A percentile compares a stretch with the other conserved stretches of the same genome.
Conservation (phyloP, 2,888 invertebrate species). For the Eledone cirrhosa region DNA sequence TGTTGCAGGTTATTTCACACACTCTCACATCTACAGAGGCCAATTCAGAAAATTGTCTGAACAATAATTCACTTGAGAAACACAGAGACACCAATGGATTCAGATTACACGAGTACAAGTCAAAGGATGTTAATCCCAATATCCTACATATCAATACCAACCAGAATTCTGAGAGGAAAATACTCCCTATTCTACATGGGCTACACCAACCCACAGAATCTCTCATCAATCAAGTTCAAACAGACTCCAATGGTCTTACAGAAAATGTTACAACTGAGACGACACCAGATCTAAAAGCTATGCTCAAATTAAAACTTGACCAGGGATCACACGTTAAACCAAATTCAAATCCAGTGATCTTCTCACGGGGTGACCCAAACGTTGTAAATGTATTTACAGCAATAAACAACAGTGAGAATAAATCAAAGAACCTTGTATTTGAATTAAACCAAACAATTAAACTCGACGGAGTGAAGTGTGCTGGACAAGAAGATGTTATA, state of each 20-base stretch:
- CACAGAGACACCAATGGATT: conserved; percentile 29
- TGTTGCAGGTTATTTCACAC: conserved; percentile 63
- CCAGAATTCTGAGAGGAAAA: background rate
- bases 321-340: conserved; percentile 21
- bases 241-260: background rate
- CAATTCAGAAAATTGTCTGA: background rate
- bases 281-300: conserved; percentile 19
- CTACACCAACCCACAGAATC: conserved; percentile 48
- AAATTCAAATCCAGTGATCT: conserved; percentile 20
- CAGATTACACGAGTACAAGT: background rate
- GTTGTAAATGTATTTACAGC: conserved; percentile 58
- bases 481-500: conserved; percentile 14
- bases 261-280: conserved; percentile 5
- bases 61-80: background rate
- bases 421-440: conserved; percentile 29
- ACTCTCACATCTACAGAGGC: conserved; percentile 47
- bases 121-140: background rate
- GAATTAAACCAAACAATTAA: background rate
- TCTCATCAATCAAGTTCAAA: conserved; percentile 14
- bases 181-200: conserved; percentile 39
- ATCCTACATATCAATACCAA: background rate
- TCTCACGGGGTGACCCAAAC: conserved; percentile 40
- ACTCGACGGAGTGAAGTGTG: background rate
- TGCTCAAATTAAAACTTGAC: conserved; percentile 12
- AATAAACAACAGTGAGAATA: conserved; percentile 49